These are phyloP conservation scores for Variabilichromis moorii DNA, from an alignment of 2,113 vertebrate genomes.

Conservation along the genomic window DNA sequence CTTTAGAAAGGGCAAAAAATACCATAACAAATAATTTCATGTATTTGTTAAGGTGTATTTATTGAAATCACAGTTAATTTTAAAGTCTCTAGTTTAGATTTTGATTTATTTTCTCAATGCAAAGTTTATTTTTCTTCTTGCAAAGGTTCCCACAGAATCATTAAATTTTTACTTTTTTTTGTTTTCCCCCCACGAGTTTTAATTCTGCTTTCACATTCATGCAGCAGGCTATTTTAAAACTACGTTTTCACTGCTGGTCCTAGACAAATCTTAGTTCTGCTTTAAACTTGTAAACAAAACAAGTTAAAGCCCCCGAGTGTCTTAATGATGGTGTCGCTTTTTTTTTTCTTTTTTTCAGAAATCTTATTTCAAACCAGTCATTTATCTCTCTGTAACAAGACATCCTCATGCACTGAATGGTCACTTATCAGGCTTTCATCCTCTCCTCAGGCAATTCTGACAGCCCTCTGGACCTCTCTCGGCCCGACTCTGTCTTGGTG, in stretches of 20 bases:
- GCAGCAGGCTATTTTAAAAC: neutral
- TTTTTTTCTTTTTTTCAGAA: neutral
- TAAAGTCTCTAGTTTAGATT: neutral
- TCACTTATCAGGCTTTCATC: neutral
- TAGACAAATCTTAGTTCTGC: constrained; percentile 3
- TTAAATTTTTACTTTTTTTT: neutral
- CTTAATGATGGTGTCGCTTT: neutral
- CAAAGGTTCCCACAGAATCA: neutral
- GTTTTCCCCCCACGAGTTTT: neutral
- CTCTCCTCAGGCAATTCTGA: constrained; percentile 65
- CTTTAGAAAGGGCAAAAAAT: neutral
- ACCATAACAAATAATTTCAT: neutral
- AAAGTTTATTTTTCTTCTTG: neutral
- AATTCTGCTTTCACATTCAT: neutral
- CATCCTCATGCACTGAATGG: neutral
- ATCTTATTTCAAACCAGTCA: neutral
- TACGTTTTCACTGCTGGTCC: neutral
- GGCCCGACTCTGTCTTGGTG: constrained; percentile 70
- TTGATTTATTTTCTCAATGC: neutral
- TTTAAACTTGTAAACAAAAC: constrained; percentile 6
- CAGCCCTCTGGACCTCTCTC: constrained; percentile 72
- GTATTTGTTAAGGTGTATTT: neutral
- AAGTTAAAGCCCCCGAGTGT: neutral
- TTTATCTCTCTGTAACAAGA: neutral
- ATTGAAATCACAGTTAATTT: neutral